Base-by-base conservation (phyloP, 2,888 invertebrate genomes). In the Dorcus parallelipipedus region DNA sequence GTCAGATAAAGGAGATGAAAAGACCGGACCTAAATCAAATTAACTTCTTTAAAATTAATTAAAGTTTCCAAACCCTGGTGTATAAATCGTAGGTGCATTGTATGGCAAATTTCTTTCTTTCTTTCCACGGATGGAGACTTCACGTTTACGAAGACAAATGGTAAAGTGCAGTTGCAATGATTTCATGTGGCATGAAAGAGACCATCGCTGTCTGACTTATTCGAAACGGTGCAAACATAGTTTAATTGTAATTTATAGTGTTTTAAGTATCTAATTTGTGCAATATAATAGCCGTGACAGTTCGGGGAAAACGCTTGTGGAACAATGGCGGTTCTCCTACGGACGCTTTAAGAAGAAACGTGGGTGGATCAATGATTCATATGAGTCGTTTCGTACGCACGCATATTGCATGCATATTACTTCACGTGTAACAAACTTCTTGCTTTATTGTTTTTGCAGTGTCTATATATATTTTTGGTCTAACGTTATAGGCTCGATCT, bases 201-300 rank as follows among this genome's bases (percentile, higher is more conserved):
- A 33, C 3, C 6, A 33, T 33, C 26, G 26, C 26, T 33, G 26
- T 6, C 26, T 33, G 26, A 33, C 26, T 51, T 51, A 51, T 39
- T 14, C 9, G 38, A 54, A 56, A 56, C 56, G 56, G 56, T 51
- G 56, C 54, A 56, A 56, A 56, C 39, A 56, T 52, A 56, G 51
- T 54, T 54, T 59, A 56, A 59, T 59, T 59, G 59, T 56, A 56
- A 59, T 59, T 59, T 59, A 59, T 59, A 38, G 59, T 52, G 52
- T 55, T 59, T 59, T 59, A 59, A 59, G 56, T 59, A 55, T 49
- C 26, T 40, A 26, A 59, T 52, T 52, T 40, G 52, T 20, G 55
- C 42, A 48, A 45, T 47, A 47, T 56, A 56, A 50, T 51, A 20
- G 33, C 51, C 47, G 23, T 47, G 52, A 45, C 52, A 47, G 52